Evolutionary conservation across 2,797 vertebrate species (phyloP).

Genomic region (Lutjanus campechanus): DNA sequence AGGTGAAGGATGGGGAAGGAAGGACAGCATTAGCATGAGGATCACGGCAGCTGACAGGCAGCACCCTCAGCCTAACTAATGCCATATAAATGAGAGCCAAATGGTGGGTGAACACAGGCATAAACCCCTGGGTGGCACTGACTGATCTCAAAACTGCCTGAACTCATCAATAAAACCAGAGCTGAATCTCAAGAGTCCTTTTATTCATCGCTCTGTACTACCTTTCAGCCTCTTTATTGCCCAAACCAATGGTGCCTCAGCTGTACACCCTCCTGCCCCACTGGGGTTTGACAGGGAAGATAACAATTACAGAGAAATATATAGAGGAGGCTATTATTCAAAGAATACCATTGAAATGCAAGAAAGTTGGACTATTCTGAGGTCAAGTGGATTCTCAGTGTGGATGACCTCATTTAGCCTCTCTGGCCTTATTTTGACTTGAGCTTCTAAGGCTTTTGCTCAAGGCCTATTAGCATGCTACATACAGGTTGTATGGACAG

Average conservation of each 20-base stretch:
- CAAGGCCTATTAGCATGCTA: constrained; percentile 33
- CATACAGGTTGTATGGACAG: constrained; percentile 19
- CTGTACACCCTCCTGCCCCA: constrained; percentile 4
- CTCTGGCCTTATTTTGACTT: constrained; percentile 6
- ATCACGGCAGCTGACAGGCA: constrained; percentile 16
- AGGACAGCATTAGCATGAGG: constrained; percentile 36
- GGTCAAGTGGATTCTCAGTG: background rate
- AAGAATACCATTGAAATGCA: constrained; percentile 19
- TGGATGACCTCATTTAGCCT: constrained; percentile 11
- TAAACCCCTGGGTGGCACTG: constrained; percentile 9
- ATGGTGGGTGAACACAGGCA: constrained; percentile 27
- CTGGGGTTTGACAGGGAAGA: background rate
- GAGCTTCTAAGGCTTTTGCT: background rate
- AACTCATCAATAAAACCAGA: constrained; percentile 33
- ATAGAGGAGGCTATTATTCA: background rate
- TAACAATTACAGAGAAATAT: background rate
- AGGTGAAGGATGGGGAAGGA: constrained; percentile 22
- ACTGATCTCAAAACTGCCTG: constrained; percentile 34
- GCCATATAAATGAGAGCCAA: constrained; percentile 49
- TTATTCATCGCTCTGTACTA: constrained; percentile 24
- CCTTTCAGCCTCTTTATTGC: constrained; percentile 6
- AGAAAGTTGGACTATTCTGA: background rate
- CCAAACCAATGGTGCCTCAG: constrained; percentile 15
- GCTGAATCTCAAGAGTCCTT: constrained; percentile 36
- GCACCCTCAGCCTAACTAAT: constrained; percentile 30